Conservation (phyloP, 2,888 invertebrate genomes). For the Spilosoma lubricipeda region DNA sequence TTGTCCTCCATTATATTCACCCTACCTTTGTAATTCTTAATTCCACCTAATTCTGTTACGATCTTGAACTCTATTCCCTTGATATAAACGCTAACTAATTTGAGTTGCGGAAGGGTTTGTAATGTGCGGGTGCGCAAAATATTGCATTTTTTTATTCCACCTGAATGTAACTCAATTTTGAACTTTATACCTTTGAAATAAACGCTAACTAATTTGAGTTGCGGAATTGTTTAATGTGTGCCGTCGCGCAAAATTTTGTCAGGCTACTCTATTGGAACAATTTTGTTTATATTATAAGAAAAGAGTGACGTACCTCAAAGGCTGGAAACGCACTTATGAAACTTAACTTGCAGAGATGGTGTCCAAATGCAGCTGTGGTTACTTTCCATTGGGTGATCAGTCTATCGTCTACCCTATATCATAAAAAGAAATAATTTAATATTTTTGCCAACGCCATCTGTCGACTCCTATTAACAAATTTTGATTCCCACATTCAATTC, state of each 20-base stretch:
- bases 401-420: neutral
- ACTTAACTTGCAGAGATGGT: neutral
- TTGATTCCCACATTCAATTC: too few species aligned
- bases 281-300: neutral
- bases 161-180: constrained; percentile 6
- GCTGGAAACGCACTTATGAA: neutral
- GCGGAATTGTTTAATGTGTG: constrained; percentile 19
- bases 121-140: constrained; percentile 25
- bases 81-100: constrained; percentile 16
- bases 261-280: neutral
- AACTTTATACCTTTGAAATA: constrained; percentile 30
- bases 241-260: constrained; percentile 15
- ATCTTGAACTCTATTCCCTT: constrained; percentile 30
- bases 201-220: constrained; percentile 1
- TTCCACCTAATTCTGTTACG: neutral
- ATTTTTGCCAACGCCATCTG: too few species aligned
- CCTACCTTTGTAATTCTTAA: constrained; percentile 39
- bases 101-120: constrained; percentile 1
- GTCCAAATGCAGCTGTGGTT: neutral
- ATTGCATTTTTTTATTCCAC: constrained; percentile 3
- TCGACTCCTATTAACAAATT: too few species aligned
- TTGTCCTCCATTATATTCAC: constrained; percentile 64
- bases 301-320: neutral
- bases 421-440: neutral
- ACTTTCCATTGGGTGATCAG: neutral